A percentile compares a stretch with the other conserved stretches of the same genome.
Evolutionary conservation across 1,140 invertebrate species (phyloP).

Genomic region (Drosophila dunni): DNA sequence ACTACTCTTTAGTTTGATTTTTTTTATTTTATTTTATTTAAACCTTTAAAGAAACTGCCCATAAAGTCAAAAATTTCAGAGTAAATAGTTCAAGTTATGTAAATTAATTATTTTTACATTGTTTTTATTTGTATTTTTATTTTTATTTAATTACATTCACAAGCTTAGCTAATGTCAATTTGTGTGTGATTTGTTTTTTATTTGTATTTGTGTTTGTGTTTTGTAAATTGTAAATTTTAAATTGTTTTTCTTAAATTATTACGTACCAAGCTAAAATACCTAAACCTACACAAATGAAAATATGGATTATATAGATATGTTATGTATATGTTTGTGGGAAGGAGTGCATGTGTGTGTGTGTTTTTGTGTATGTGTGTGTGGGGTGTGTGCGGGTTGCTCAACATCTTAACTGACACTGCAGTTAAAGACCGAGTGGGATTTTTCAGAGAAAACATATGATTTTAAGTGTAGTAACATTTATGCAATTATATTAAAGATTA

Average conservation of each 20-base stretch:
- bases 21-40: background rate
- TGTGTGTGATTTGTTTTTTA: slow-evolving; percentile 6
- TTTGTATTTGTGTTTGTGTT: slow-evolving; percentile 34
- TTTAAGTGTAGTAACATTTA: slow-evolving; percentile 27
- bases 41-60: no score
- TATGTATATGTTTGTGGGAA: slow-evolving; percentile 28
- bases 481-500: slow-evolving; percentile 53
- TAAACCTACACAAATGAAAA: slow-evolving; percentile 79
- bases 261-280: slow-evolving; percentile 73
- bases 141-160: slow-evolving; percentile 48
- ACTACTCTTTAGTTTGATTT: no score
- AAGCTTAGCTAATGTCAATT: slow-evolving; percentile 19
- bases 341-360: slow-evolving; percentile 1
- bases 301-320: slow-evolving; percentile 43
- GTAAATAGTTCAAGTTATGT: slow-evolving; percentile 11
- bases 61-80: background rate
- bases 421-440: background rate
- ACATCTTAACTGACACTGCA: background rate
- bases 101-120: slow-evolving; percentile 47
- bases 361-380: slow-evolving; percentile 32
- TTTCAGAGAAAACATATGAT: background rate
- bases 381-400: slow-evolving; percentile 30
- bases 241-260: slow-evolving; percentile 50
- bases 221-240: slow-evolving; percentile 44
- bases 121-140: slow-evolving; percentile 31